Evolutionary conservation across 2,888 invertebrate species (phyloP).

Genomic region (Brachynemurus nebulosus): DNA sequence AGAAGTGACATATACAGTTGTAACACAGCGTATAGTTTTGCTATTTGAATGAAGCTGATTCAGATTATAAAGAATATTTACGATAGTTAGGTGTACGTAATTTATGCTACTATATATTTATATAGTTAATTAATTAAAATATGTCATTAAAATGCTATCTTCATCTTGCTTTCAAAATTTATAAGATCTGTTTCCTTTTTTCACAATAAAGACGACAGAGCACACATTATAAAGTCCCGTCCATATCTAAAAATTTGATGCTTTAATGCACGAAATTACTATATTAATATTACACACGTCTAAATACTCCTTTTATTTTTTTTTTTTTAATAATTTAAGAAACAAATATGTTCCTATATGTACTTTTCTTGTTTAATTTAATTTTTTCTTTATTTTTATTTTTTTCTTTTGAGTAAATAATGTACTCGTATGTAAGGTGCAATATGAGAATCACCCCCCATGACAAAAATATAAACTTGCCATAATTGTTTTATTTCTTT

Average conservation of each 20-base stretch:
- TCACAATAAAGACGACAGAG: not conserved
- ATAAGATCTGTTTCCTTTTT: not conserved
- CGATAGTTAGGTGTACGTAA: constrained; percentile 6
- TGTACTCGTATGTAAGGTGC: constrained; percentile 8
- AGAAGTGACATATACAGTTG: constrained; percentile 3
- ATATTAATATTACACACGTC: constrained; percentile 1
- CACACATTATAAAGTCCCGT: constrained; percentile 2
- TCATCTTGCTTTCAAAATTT: not conserved
- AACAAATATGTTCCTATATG: constrained; percentile 6
- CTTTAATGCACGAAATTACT: not conserved
- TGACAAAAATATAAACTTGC: constrained; percentile 7
- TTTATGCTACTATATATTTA: constrained; percentile 1
- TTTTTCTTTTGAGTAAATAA: not conserved
- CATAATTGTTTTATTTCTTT: constrained; percentile 8
- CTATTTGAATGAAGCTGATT: constrained; percentile 8
- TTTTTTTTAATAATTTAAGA: not conserved
- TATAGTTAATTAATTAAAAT: constrained; percentile 1
- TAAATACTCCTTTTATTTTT: not conserved
- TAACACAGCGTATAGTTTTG: constrained; percentile 9
- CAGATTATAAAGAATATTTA: constrained; percentile 5
- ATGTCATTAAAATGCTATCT: constrained; percentile 1
- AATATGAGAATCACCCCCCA: constrained; percentile 4
- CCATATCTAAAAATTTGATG: not conserved
- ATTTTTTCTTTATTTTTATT: not conserved
- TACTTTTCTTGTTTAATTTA: constrained; percentile 1